These are phyloP conservation scores for Caenorhabditis latens DNA, from an alignment of 1,140 invertebrate genomes.

Conservation along the genomic window DNA sequence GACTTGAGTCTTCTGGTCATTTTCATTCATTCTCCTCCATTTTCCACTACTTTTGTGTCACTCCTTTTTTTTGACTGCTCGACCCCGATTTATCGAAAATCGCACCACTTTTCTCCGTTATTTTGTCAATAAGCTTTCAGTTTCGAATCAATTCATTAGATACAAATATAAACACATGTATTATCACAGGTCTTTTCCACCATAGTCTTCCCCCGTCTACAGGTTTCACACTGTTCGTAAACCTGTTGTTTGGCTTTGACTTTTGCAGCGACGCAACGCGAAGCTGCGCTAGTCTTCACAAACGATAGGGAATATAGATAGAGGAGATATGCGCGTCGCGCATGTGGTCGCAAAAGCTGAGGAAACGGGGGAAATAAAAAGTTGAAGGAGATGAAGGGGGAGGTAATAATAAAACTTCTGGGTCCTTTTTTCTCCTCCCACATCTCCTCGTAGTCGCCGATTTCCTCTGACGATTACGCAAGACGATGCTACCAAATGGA, in stretches of 20 bases:
- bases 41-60: not conserved
- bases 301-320: constrained; percentile 55
- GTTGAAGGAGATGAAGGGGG: not conserved
- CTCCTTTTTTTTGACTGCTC: constrained; percentile 26
- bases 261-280: constrained; percentile 45
- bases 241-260: constrained; percentile 55
- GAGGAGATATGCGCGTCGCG: constrained; percentile 51
- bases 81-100: not conserved
- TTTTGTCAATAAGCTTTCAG: not conserved
- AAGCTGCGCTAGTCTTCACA: constrained; percentile 42
- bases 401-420: constrained; percentile 53
- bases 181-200: not conserved
- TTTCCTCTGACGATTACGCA: constrained; percentile 42
- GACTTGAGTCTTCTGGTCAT: constrained; percentile 40
- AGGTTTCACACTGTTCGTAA: constrained; percentile 48
- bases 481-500: constrained; percentile 48
- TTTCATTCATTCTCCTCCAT: not conserved
- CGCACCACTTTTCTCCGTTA: no score
- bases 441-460: constrained; percentile 38
- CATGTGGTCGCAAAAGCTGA: constrained; percentile 50
- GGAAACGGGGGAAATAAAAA: constrained; percentile 40
- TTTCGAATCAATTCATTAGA: not conserved
- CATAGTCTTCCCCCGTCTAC: not conserved
- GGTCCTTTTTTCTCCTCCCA: constrained; percentile 20
- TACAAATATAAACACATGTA: not conserved